A percentile compares a stretch with the other conserved stretches of the same genome.
Evolutionary conservation across 2,888 invertebrate genomes (phyloP).

Genomic region (Catocala nupta): DNA sequence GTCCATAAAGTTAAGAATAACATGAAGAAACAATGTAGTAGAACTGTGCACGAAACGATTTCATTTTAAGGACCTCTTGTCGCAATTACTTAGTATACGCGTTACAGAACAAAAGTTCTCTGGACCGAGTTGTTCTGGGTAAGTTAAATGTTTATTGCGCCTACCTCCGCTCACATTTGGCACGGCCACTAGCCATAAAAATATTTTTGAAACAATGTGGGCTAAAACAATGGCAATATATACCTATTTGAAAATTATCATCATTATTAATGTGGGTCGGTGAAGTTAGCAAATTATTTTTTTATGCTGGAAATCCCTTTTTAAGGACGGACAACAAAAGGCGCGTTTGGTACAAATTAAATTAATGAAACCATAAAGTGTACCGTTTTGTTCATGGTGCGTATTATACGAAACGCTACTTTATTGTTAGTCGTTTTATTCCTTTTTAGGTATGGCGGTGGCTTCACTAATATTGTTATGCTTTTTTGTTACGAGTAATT

Average conservation of each 20-base stretch:
- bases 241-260: slow-evolving; percentile 40
- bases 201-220: slow-evolving; percentile 22
- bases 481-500: slow-evolving; percentile 36
- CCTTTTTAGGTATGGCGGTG: slow-evolving; percentile 48
- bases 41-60: too few relatives aligned
- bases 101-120: not conserved
- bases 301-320: slow-evolving; percentile 43
- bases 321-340: slow-evolving; percentile 40
- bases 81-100: too few relatives aligned
- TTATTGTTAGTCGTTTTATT: slow-evolving; percentile 39
- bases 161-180: not conserved
- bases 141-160: slow-evolving; percentile 8
- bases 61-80: too few relatives aligned
- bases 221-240: slow-evolving; percentile 30
- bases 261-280: slow-evolving; percentile 33
- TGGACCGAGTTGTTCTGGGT: not conserved
- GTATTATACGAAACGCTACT: slow-evolving; percentile 32
- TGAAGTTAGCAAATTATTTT: slow-evolving; percentile 41
- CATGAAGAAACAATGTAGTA: too few relatives aligned
- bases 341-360: slow-evolving; percentile 48
- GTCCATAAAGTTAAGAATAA: too few relatives aligned
- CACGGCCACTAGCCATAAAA: slow-evolving; percentile 3
- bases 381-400: slow-evolving; percentile 38
- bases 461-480: slow-evolving; percentile 54
- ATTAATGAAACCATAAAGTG: slow-evolving; percentile 54